These are phyloP conservation scores for Phalloptychus januarius DNA, from an alignment of 2,797 vertebrate species.

Conservation along the genomic window DNA sequence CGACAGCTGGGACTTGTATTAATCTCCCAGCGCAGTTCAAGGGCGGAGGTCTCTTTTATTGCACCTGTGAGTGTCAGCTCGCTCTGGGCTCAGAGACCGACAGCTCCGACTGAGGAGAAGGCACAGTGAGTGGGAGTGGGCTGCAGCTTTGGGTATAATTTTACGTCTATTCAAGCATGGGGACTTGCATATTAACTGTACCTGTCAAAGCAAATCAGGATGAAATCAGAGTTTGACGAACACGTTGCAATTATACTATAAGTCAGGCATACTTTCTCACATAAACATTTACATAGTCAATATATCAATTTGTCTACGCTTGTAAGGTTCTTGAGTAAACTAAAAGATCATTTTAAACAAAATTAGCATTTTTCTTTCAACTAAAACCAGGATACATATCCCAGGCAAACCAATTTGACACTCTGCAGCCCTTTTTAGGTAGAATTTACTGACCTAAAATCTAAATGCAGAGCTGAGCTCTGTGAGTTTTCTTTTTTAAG, in stretches of 20 bases:
- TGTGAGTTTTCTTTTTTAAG: not conserved
- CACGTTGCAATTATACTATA: not conserved
- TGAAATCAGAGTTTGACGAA: not conserved
- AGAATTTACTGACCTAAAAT: not conserved
- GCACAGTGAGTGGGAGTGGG: constrained; percentile 1
- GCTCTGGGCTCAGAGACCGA: constrained; percentile 34
- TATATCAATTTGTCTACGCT: not conserved
- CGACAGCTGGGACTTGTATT: constrained; percentile 49
- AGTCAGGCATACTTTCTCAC: not conserved
- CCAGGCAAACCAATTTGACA: not conserved
- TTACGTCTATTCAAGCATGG: not conserved
- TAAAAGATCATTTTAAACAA: not conserved
- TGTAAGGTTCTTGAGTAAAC: not conserved
- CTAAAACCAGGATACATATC: not conserved
- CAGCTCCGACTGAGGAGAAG: constrained; percentile 16
- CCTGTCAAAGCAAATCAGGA: not conserved
- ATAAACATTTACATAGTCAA: not conserved
- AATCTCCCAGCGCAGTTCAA: constrained; percentile 65
- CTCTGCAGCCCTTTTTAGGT: not conserved
- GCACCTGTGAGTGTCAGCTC: constrained; percentile 58
- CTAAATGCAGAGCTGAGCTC: not conserved
- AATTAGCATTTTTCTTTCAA: not conserved
- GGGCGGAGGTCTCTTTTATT: constrained; percentile 60
- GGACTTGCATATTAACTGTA: constrained; percentile 9
- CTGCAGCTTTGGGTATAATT: not conserved